Percentiles rank a stretch among this genome's conserved stretches.
phyloP scores from a whole-genome alignment of 2,797 vertebrate genomes.

The Thunnus albacares region DNA sequence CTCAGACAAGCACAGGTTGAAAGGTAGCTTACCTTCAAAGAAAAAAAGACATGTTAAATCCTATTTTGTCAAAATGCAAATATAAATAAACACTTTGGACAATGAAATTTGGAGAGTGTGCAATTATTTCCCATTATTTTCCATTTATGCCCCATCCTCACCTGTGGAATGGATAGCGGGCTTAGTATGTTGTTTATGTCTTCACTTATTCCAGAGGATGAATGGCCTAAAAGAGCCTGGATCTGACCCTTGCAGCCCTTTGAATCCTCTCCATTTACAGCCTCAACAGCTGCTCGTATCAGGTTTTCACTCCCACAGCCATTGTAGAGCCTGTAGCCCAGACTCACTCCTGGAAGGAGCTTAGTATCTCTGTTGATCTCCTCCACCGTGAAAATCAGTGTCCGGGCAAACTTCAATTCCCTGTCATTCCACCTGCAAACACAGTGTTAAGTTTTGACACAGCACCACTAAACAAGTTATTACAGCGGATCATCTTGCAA shows the following conservation, averaged over 20 bases:
- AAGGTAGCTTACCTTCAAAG: slow-evolving; percentile 74
- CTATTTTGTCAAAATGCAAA: not conserved
- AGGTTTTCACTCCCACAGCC: slow-evolving; percentile 73
- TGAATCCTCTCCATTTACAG: slow-evolving; percentile 53
- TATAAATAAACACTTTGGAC: not conserved
- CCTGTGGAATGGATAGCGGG: slow-evolving; percentile 72
- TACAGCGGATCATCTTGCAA: not conserved
- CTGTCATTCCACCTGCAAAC: slow-evolving; percentile 73
- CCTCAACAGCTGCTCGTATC: slow-evolving; percentile 70
- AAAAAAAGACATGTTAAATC: not conserved
- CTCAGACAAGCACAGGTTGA: slow-evolving; percentile 78
- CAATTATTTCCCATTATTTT: not conserved
- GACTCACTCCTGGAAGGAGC: slow-evolving; percentile 70
- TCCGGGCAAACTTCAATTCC: slow-evolving; percentile 78
- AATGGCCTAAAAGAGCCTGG: slow-evolving; percentile 76
- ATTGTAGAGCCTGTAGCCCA: slow-evolving; percentile 77
- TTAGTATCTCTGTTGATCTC: slow-evolving; percentile 73
- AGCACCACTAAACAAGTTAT: not conserved
- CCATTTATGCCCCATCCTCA: slow-evolving; percentile 32
- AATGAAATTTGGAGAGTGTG: not conserved
- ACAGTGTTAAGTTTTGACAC: not conserved
- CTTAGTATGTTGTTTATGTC: slow-evolving; percentile 69
- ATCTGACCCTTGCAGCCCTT: slow-evolving; percentile 51
- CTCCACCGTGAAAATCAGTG: slow-evolving; percentile 77
- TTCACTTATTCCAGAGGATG: slow-evolving; percentile 71